phyloP scores from a whole-genome alignment of 2,888 invertebrate genomes.

The Diaprepes abbreviatus region DNA sequence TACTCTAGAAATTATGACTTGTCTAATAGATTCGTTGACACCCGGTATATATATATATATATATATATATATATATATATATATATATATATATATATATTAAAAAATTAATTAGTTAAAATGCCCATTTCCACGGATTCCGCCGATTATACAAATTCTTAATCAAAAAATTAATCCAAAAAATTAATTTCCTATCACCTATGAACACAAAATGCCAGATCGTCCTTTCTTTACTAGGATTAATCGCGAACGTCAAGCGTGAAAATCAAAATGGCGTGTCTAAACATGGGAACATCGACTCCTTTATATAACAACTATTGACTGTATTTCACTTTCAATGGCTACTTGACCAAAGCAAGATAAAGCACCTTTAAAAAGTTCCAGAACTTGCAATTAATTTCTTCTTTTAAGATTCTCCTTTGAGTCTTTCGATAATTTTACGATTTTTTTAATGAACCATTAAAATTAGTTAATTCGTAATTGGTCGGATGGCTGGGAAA shows the following conservation, averaged over 20 bases:
- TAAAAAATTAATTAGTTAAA: too few relatives aligned
- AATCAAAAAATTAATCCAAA: too few relatives aligned
- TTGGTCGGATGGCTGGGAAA: background rate
- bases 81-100: too few relatives aligned
- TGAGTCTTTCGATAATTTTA: background rate
- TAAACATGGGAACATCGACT: background rate
- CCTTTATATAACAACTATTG: background rate
- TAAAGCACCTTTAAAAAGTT: background rate
- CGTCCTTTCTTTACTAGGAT: background rate
- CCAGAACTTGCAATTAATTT: background rate
- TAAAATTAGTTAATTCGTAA: background rate
- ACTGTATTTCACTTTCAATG: background rate
- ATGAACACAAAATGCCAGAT: too few relatives aligned
- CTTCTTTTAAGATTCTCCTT: background rate
- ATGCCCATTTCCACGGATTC: too few relatives aligned
- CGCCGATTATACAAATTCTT: too few relatives aligned
- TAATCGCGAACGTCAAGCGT: background rate
- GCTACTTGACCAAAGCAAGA: background rate
- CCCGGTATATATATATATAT: too few relatives aligned
- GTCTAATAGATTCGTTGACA: too few relatives aligned
- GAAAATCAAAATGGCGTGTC: constrained; percentile 2
- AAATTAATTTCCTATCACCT: too few relatives aligned
- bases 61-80: too few relatives aligned
- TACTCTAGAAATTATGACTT: too few relatives aligned
- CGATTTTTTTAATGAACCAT: constrained; percentile 7